Evolutionary conservation across 2,797 vertebrate species (phyloP), one percentile per base, ranked within the genome.

Genomic region (Acestrorhynchus altus): DNA sequence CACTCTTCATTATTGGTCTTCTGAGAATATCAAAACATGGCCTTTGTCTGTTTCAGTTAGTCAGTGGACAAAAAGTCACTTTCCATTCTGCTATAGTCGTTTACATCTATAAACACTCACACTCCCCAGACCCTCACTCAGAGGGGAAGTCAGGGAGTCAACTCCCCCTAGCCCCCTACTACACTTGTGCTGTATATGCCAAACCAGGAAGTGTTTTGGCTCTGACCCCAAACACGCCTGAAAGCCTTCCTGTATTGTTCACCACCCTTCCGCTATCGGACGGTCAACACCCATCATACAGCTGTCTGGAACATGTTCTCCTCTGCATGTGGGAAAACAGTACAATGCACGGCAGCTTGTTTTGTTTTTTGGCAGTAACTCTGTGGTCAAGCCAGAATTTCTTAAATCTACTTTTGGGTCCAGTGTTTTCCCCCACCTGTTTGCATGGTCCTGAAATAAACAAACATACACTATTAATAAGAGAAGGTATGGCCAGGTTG

Each of bases 91-190:
- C 59, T 81, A 60, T 80, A 39, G 20, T 24, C 65, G 69, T 64
- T 13, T 73, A 22, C 20, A 8, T 67, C 56, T 67, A 42, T 67
- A 70, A 74, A 72, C 63, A 60, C 10, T 40, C 52, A 74, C 54
- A 77, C 65, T 49, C 56, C 68, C 65, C 28, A 46, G 59, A 26
- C 64, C 74, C 57, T 72, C 35, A 20, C 52, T 80, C 69, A 80
- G 47, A 52, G 80, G 87, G 89, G 90, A 91, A 90, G 86, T 80
- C 83, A 88, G 83, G 83, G 72, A 85, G 83, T 93, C 88, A 91
- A 85, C 71, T 70, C 68, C 69, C 78, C 68, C 63, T 52, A 75
- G 72, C 61, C 49, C 24, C 18, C 22, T 28, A 52, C 72, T 79
- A 71, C 66, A 72, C 52, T 78, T 6, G 2, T 79, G 24, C 72